A percentile compares a stretch with the other conserved stretches of the same genome.
Evolutionary conservation across 2,113 vertebrate species (phyloP).

Genomic region (Microcebus lehilahytsara): DNA sequence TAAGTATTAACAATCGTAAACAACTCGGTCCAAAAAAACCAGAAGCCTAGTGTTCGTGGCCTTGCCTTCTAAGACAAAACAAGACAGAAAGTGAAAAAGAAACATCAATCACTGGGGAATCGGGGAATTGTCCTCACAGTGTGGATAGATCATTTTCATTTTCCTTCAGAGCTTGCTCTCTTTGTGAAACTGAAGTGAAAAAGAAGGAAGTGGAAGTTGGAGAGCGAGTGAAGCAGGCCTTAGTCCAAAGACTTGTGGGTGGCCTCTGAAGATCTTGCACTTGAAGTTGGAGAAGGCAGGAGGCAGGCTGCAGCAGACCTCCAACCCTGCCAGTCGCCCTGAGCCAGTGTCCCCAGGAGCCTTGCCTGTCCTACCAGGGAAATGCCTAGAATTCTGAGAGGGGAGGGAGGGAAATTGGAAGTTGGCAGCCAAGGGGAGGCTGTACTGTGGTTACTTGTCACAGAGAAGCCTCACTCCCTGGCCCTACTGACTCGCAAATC

Average conservation of each 20-base stretch:
- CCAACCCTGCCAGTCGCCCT: not conserved
- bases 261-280: not conserved
- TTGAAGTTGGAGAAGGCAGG: not conserved
- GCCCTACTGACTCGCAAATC: not conserved
- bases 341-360: not conserved
- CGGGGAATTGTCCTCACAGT: not conserved
- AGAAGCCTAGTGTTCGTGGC: not conserved
- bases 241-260: not conserved
- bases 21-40: not conserved
- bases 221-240: not conserved
- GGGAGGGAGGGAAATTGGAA: not conserved
- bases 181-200: not conserved
- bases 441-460: not conserved
- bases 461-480: not conserved
- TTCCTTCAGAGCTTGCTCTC: not conserved
- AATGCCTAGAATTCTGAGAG: not conserved
- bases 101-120: not conserved
- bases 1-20: not conserved
- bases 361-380: not conserved
- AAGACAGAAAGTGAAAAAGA: not conserved
- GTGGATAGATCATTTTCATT: not conserved
- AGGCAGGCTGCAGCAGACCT: not conserved
- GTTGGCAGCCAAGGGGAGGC: not conserved
- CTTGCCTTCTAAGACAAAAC: not conserved
- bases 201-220: not conserved